A percentile compares a stretch with the other conserved stretches of the same genome.
phyloP scores from a whole-genome alignment of 2,888 invertebrate species.

The Drosophila ustulata region DNA sequence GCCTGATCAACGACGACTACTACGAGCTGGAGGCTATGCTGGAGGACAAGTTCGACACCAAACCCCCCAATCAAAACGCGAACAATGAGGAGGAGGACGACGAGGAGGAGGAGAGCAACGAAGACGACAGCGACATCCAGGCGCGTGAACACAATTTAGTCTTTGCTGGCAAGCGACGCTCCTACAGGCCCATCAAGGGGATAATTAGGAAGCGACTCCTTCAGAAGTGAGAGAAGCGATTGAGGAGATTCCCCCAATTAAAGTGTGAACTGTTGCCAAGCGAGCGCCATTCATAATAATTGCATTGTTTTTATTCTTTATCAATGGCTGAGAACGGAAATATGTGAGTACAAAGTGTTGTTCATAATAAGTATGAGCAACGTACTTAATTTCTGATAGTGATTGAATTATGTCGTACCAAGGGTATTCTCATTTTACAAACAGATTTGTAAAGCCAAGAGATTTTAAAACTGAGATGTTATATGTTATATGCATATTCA shows the following conservation, averaged over 20 bases:
- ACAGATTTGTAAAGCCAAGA: not conserved
- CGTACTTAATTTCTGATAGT: not conserved
- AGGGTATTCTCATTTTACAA: not conserved
- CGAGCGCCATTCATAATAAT: not conserved
- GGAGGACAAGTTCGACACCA: slow-evolving; percentile 28
- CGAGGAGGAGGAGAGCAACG: slow-evolving; percentile 29
- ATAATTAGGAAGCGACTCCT: not conserved
- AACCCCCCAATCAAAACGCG: not conserved
- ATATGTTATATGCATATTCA: not conserved
- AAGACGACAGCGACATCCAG: slow-evolving; percentile 45
- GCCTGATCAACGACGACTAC: slow-evolving; percentile 80
- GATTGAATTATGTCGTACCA: not conserved
- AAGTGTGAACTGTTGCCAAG: not conserved
- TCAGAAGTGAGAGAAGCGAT: not conserved
- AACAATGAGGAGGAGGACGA: slow-evolving; percentile 35
- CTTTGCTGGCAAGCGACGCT: slow-evolving; percentile 67
- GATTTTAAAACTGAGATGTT: no score
- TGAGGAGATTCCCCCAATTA: not conserved
- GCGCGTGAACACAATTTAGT: slow-evolving; percentile 66
- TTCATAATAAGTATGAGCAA: not conserved
- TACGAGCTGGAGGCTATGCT: slow-evolving; percentile 73
- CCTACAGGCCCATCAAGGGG: slow-evolving; percentile 3
- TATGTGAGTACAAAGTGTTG: not conserved
- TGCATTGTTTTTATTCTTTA: not conserved
- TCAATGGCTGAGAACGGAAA: slow-evolving; percentile 5